Conservation (phyloP, 2,888 invertebrate genomes). For the Eupithecia tripunctaria region DNA sequence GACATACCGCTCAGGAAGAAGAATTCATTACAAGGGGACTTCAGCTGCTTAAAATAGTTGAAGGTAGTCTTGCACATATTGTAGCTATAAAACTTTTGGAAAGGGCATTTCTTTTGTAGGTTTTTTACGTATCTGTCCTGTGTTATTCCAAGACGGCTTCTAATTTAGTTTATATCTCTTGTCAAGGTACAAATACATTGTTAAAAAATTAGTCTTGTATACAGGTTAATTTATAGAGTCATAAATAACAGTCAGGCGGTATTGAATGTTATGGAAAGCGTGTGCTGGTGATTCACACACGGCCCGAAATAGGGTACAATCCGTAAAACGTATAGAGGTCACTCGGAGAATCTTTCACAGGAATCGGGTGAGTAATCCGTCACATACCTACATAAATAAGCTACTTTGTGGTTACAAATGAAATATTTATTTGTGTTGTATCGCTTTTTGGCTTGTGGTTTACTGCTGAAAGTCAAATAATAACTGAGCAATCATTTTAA, state of each 20-base stretch:
- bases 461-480: conserved; percentile 1
- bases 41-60: conserved; percentile 28
- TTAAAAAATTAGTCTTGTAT: conserved; percentile 1
- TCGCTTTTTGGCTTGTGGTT: conserved; percentile 24
- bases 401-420: conserved; percentile 17
- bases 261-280: conserved; percentile 23
- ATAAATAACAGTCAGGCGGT: conserved; percentile 25
- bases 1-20: conserved; percentile 29
- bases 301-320: conserved; percentile 25
- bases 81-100: conserved; percentile 2
- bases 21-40: conserved; percentile 30
- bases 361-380: conserved; percentile 28
- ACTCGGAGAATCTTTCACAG: conserved; percentile 21
- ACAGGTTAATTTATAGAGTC: conserved; percentile 19
- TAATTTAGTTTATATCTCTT: neutral
- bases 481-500: conserved; percentile 16
- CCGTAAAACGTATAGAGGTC: conserved; percentile 20
- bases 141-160: neutral
- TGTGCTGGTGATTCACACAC: conserved; percentile 26
- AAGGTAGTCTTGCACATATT: conserved; percentile 26
- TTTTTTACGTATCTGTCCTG: conserved; percentile 6
- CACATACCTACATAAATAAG: conserved; percentile 22
- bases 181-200: neutral
- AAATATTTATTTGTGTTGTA: conserved; percentile 12
- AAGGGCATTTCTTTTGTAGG: conserved; percentile 20